Conservation (phyloP, 2,797 vertebrate species). For the Brachymystax lenok region DNA sequence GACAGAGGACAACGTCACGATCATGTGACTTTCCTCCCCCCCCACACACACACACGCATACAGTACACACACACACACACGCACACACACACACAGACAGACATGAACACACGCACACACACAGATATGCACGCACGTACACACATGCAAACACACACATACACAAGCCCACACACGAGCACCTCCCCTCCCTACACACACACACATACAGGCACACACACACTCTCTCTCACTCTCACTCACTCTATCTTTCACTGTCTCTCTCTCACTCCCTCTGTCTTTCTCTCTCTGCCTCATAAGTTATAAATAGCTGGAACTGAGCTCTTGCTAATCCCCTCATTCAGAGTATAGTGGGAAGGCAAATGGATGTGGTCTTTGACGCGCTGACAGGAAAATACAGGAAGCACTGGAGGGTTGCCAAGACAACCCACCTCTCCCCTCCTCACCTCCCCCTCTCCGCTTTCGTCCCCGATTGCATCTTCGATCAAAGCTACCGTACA, state of each 20-base stretch:
- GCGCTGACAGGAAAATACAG: conserved; percentile 62
- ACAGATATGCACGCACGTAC: conserved; percentile 28
- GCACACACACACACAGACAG: conserved; percentile 18
- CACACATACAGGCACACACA: conserved; percentile 2
- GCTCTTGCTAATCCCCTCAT: conserved; percentile 77
- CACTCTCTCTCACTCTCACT: neutral
- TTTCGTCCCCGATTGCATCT: conserved; percentile 20
- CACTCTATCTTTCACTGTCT: conserved; percentile 9
- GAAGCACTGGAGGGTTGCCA: conserved; percentile 65
- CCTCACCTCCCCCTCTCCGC: conserved; percentile 4
- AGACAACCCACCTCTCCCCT: conserved; percentile 42
- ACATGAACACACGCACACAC: conserved; percentile 7
- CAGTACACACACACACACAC: conserved; percentile 19
- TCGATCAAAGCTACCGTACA: conserved; percentile 15
- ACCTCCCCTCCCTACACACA: conserved; percentile 10
- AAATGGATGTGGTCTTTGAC: conserved; percentile 60
- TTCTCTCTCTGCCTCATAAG: conserved; percentile 17
- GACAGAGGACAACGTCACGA: conserved; percentile 27
- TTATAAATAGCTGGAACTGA: conserved; percentile 79
- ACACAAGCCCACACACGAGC: neutral
- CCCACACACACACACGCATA: conserved; percentile 21
- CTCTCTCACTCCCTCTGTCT: conserved; percentile 5
- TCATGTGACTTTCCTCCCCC: conserved; percentile 28
- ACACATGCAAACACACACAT: conserved; percentile 15
- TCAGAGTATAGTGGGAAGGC: conserved; percentile 67